Evolutionary conservation across 2,797 vertebrate genomes (phyloP).

Genomic region (Betta splendens): DNA sequence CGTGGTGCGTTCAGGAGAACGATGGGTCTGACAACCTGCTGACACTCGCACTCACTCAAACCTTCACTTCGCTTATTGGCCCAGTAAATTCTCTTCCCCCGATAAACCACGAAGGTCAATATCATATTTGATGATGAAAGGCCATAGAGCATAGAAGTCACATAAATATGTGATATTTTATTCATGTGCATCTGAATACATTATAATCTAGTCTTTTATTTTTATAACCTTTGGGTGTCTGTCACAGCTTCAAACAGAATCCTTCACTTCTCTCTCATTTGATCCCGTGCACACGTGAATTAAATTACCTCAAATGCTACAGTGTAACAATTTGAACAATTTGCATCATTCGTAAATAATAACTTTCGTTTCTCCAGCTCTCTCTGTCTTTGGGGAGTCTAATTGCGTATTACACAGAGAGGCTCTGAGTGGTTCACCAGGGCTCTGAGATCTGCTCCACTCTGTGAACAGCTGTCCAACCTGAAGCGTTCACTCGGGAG

Average conservation of each 20-base stretch:
- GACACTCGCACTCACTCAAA: not conserved
- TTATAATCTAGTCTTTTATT: constrained; percentile 19
- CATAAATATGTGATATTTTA: constrained; percentile 39
- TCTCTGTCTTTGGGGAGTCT: not conserved
- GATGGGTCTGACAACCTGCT: constrained; percentile 24
- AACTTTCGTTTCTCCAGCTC: constrained; percentile 5
- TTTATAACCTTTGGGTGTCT: not conserved
- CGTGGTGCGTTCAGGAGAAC: no score
- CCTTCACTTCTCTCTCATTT: constrained; percentile 1
- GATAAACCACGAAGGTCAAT: constrained; percentile 44
- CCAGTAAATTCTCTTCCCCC: constrained; percentile 28
- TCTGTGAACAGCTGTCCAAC: not conserved
- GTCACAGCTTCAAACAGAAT: constrained; percentile 8
- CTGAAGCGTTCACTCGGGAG: not conserved
- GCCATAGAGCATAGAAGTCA: constrained; percentile 40
- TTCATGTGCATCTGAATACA: constrained; percentile 18
- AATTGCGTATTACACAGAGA: not conserved
- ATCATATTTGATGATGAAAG: constrained; percentile 42
- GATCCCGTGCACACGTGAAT: not conserved
- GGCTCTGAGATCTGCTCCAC: no score
- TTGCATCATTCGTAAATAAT: constrained; percentile 37
- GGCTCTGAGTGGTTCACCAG: not conserved
- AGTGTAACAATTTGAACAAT: constrained; percentile 14
- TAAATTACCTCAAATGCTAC: constrained; percentile 23
- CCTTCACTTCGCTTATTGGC: constrained; percentile 34